These are phyloP conservation scores for Sebastes nivosus DNA, from an alignment of 2,797 vertebrate species.

Conservation along the genomic window DNA sequence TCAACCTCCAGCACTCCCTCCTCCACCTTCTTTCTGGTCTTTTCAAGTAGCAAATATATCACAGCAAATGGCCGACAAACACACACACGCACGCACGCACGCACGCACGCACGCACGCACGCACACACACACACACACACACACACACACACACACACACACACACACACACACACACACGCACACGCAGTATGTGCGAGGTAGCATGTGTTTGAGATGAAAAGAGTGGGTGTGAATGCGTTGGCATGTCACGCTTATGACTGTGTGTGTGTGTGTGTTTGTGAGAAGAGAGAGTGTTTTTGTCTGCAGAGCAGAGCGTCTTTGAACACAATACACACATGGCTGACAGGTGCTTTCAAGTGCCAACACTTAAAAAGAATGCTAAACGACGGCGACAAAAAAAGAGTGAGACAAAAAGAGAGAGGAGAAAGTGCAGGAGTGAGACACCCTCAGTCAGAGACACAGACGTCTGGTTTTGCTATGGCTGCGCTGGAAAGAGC, in stretches of 20 bases:
- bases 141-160: neutral
- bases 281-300: slow-evolving; percentile 38
- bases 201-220: slow-evolving; percentile 54
- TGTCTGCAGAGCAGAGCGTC: neutral
- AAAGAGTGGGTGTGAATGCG: slow-evolving; percentile 55
- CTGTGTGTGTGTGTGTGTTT: neutral
- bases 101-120: too few relatives aligned
- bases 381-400: slow-evolving; percentile 29
- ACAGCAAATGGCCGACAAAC: slow-evolving; percentile 45
- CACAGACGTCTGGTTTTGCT: slow-evolving; percentile 54
- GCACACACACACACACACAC: slow-evolving; percentile 9
- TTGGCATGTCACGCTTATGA: slow-evolving; percentile 37
- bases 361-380: slow-evolving; percentile 45
- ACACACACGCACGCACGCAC: slow-evolving; percentile 8
- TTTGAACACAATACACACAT: slow-evolving; percentile 40
- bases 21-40: slow-evolving; percentile 53
- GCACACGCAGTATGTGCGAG: neutral
- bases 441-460: slow-evolving; percentile 35
- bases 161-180: slow-evolving; percentile 8
- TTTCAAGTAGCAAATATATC: slow-evolving; percentile 78
- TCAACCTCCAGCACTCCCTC: slow-evolving; percentile 62
- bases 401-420: slow-evolving; percentile 14
- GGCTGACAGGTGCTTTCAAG: slow-evolving; percentile 57
- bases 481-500: slow-evolving; percentile 67
- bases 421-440: slow-evolving; percentile 59